These are phyloP conservation scores for Nylanderia fulva DNA, from an alignment of 1,140 invertebrate species.

Conservation along the genomic window DNA sequence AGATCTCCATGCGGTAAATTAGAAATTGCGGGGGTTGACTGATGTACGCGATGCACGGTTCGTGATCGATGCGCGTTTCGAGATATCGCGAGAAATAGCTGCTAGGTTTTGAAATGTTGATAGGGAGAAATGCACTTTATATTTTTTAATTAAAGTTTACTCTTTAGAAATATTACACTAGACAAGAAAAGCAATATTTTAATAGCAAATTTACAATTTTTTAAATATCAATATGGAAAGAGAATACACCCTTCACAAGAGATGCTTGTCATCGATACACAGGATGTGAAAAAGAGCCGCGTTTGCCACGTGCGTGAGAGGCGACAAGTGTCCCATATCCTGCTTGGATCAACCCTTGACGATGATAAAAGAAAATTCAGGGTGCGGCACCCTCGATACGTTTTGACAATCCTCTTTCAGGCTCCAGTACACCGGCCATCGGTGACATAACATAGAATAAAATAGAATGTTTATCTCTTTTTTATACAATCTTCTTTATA, in stretches of 20 bases:
- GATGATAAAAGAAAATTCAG: conserved; percentile 8
- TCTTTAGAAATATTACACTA: background rate
- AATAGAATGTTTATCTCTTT: background rate
- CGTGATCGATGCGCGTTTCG: conserved; percentile 6
- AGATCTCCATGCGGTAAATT: conserved; percentile 56
- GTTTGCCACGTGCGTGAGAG: conserved; percentile 68
- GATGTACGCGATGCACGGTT: conserved; percentile 32
- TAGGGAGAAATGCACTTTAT: background rate
- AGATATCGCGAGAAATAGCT: background rate
- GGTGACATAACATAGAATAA: conserved; percentile 18
- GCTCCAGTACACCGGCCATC: conserved; percentile 16
- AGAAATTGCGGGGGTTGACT: conserved; percentile 56
- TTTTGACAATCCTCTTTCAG: conserved; percentile 27
- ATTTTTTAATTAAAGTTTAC: conserved; percentile 16
- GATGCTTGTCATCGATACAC: background rate
- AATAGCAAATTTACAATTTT: background rate
- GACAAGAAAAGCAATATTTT: background rate
- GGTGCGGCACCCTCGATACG: conserved; percentile 37
- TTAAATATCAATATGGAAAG: background rate
- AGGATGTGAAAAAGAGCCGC: conserved; percentile 70
- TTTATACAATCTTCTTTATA: background rate
- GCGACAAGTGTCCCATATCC: conserved; percentile 66
- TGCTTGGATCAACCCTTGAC: conserved; percentile 33
- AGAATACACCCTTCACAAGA: background rate
- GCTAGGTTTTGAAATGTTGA: background rate